Conservation (phyloP, 2,113 vertebrate species). For the Chloebia gouldiae region DNA sequence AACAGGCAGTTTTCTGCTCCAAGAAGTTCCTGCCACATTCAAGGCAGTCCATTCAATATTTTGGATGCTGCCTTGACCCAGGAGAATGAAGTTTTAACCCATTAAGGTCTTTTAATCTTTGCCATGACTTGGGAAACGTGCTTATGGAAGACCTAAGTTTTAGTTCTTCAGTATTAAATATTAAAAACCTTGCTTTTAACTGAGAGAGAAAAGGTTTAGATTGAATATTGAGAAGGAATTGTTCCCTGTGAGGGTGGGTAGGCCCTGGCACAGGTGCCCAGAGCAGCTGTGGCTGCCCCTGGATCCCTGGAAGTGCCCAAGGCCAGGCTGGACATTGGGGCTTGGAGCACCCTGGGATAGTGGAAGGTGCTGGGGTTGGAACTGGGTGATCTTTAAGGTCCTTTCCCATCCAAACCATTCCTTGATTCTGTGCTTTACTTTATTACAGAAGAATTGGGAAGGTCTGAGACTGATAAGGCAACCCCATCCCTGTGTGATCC, state of each 20-base stretch:
- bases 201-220: background rate
- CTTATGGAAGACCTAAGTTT: background rate
- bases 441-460: no score
- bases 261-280: no score
- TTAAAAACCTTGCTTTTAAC: background rate
- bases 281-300: background rate
- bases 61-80: background rate
- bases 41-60: background rate
- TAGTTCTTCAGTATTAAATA: background rate
- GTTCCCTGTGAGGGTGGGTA: accelerated
- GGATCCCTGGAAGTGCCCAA: background rate
- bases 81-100: background rate
- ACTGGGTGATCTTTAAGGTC: accelerated
- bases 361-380: background rate
- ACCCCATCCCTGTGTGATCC: no score
- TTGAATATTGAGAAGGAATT: background rate
- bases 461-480: background rate
- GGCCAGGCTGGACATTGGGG: accelerated
- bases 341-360: accelerated
- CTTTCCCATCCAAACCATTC: background rate
- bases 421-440: background rate
- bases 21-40: background rate
- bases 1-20: accelerated
- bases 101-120: background rate
- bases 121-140: background rate